Percentiles rank a stretch among this genome's conserved stretches.
Evolutionary conservation across 2,797 vertebrate species (phyloP).

Genomic region (Pygocentrus nattereri): DNA sequence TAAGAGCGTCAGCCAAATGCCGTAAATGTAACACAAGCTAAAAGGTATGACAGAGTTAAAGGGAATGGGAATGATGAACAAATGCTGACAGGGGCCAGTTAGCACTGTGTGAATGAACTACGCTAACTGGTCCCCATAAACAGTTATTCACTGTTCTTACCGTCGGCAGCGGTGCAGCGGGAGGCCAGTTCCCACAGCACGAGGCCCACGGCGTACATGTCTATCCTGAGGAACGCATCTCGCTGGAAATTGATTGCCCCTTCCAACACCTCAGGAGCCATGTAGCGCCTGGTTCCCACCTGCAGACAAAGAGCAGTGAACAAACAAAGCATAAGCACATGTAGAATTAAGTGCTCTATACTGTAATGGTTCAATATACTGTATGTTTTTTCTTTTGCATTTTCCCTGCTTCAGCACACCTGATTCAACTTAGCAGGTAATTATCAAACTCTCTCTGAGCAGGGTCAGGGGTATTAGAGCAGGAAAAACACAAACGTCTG

Average conservation of each 20-base stretch:
- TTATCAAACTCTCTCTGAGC: not conserved
- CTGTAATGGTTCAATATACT: not conserved
- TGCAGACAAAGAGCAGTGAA: slow-evolving; percentile 52
- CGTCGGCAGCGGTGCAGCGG: slow-evolving; percentile 92
- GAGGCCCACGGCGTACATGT: slow-evolving; percentile 94
- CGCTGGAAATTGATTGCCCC: slow-evolving; percentile 96
- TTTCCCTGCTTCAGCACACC: not conserved
- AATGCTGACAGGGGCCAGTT: not conserved
- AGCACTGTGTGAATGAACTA: not conserved
- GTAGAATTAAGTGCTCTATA: not conserved
- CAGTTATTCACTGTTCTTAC: slow-evolving; percentile 69
- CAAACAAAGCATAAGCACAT: slow-evolving; percentile 19
- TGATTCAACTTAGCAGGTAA: not conserved
- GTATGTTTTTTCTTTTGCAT: not conserved
- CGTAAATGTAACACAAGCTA: too few relatives aligned
- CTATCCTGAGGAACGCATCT: slow-evolving; percentile 92
- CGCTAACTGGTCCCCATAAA: not conserved
- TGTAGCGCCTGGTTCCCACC: slow-evolving; percentile 94
- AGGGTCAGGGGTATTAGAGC: not conserved
- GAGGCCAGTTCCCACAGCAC: slow-evolving; percentile 93
- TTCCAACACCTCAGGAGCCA: slow-evolving; percentile 95
- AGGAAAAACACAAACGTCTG: not conserved
- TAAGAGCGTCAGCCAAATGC: too few relatives aligned
- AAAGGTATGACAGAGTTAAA: too few relatives aligned
- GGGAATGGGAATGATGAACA: not conserved